Evolutionary conservation across 2,797 vertebrate species (phyloP).

Genomic region (Oreonectes daqikongensis): DNA sequence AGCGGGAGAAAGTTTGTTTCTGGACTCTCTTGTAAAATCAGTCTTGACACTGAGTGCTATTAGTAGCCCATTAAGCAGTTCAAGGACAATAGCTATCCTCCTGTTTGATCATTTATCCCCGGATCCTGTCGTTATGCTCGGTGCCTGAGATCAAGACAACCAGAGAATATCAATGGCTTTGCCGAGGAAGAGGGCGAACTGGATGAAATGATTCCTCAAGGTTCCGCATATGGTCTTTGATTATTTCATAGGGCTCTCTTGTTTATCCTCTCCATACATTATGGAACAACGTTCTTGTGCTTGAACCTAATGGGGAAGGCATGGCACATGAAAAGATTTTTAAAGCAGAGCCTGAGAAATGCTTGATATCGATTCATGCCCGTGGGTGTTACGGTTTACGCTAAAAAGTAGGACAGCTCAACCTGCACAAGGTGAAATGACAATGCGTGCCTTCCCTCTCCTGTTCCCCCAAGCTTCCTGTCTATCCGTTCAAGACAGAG

Average conservation of each 20-base stretch:
- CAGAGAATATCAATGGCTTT: conserved; percentile 69
- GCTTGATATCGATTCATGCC: conserved; percentile 39
- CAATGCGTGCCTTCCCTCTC: conserved; percentile 8
- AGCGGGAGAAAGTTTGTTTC: conserved; percentile 63
- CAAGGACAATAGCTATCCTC: conserved; percentile 71
- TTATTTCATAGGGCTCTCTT: conserved; percentile 15
- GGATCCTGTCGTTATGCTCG: conserved; percentile 67
- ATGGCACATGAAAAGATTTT: conserved; percentile 22
- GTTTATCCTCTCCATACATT: conserved; percentile 27
- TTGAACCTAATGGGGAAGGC: conserved; percentile 28
- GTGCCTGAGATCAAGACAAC: conserved; percentile 50
- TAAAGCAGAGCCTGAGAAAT: conserved; percentile 21
- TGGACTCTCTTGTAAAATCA: conserved; percentile 69
- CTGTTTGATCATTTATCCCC: conserved; percentile 70
- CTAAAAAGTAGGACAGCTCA: conserved; percentile 39
- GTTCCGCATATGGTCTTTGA: not conserved
- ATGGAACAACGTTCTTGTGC: conserved; percentile 16
- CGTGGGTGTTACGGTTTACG: conserved; percentile 21
- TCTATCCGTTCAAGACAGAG: not conserved
- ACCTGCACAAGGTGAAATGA: conserved; percentile 30
- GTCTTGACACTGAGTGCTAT: conserved; percentile 66
- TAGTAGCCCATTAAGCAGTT: conserved; percentile 71
- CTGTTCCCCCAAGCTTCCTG: not conserved
- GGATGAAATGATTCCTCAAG: conserved; percentile 12
- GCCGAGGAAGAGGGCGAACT: conserved; percentile 35